Conservation (phyloP, 2,888 invertebrate species). For the Stenodema calcarata region DNA sequence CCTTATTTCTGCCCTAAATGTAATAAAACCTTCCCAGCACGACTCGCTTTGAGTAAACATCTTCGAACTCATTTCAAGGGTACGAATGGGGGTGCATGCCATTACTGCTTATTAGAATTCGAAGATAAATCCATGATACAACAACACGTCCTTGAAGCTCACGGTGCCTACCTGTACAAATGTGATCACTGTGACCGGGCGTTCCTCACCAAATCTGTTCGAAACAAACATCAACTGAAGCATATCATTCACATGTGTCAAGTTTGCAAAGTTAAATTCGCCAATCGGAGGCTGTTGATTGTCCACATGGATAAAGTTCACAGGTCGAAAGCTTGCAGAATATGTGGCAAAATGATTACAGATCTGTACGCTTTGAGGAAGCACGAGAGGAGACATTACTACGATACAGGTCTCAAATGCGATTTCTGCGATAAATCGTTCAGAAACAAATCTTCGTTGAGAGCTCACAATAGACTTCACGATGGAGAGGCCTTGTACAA, state of each 20-base stretch:
- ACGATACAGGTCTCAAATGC: conserved; percentile 50
- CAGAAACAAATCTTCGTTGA: conserved; percentile 48
- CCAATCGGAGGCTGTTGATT: conserved; percentile 35
- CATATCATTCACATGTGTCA: conserved; percentile 47
- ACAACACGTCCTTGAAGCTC: conserved; percentile 51
- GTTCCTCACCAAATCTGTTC: conserved; percentile 46
- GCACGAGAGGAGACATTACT: conserved; percentile 51
- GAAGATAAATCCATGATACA: conserved; percentile 51
- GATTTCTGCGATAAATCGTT: conserved; percentile 51
- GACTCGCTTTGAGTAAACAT: conserved; percentile 50
- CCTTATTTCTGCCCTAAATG: conserved; percentile 48
- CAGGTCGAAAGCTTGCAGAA: conserved; percentile 42
- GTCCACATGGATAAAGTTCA: conserved; percentile 52
- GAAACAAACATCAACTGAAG: conserved; percentile 51
- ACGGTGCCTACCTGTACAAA: conserved; percentile 51
- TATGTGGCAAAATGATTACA: conserved; percentile 51
- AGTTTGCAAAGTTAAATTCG: conserved; percentile 46
- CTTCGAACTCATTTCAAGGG: conserved; percentile 51
- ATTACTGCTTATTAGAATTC: conserved; percentile 52
- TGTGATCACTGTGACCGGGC: conserved; percentile 52
- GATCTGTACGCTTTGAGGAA: conserved; percentile 43
- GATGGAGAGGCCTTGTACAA: conserved; percentile 37
- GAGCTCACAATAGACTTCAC: conserved; percentile 43
- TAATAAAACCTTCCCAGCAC: conserved; percentile 48
- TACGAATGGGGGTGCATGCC: conserved; percentile 50